phyloP scores from a whole-genome alignment of 2,113 vertebrate genomes.

The Lethenteron reissneri region DNA sequence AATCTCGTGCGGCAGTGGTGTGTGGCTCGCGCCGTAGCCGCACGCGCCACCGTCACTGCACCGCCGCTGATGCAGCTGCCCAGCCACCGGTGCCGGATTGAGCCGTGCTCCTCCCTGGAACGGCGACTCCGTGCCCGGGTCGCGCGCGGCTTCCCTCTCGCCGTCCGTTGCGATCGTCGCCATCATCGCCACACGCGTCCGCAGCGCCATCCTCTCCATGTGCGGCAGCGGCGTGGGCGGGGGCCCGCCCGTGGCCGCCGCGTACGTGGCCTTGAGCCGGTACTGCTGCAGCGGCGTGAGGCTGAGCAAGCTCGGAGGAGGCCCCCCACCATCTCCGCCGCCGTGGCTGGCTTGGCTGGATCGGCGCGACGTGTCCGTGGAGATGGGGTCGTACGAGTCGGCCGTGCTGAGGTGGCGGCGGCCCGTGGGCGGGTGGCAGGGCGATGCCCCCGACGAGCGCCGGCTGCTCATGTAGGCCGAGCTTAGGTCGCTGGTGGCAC shows the following conservation, averaged over 20 bases:
- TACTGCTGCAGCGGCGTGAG: constrained; percentile 85
- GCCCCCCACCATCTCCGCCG: constrained; percentile 12
- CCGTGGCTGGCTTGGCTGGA: constrained; percentile 74
- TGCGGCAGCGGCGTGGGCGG: constrained; percentile 76
- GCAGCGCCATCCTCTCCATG: constrained; percentile 60
- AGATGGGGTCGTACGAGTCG: constrained; percentile 87
- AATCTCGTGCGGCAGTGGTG: constrained; percentile 50
- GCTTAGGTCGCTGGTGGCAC: constrained; percentile 67
- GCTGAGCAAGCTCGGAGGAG: constrained; percentile 35
- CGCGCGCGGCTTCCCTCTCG: too few relatives aligned
- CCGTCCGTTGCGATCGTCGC: constrained; percentile 25
- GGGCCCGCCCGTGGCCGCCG: constrained; percentile 68
- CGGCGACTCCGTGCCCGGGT: too few relatives aligned
- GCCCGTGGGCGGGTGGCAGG: constrained; percentile 63
- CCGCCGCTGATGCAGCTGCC: constrained; percentile 25
- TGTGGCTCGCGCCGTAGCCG: constrained; percentile 20
- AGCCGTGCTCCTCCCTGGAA: too few relatives aligned
- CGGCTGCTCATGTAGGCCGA: constrained; percentile 72
- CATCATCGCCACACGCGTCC: constrained; percentile 51
- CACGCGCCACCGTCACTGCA: constrained; percentile 30
- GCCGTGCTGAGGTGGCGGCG: constrained; percentile 71
- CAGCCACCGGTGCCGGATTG: neutral
- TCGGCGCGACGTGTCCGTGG: constrained; percentile 64
- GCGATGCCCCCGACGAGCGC: constrained; percentile 78
- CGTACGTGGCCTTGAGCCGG: constrained; percentile 71